These are phyloP conservation scores for Electrona antarctica DNA, from an alignment of 2,113 vertebrate species.

Conservation along the genomic window DNA sequence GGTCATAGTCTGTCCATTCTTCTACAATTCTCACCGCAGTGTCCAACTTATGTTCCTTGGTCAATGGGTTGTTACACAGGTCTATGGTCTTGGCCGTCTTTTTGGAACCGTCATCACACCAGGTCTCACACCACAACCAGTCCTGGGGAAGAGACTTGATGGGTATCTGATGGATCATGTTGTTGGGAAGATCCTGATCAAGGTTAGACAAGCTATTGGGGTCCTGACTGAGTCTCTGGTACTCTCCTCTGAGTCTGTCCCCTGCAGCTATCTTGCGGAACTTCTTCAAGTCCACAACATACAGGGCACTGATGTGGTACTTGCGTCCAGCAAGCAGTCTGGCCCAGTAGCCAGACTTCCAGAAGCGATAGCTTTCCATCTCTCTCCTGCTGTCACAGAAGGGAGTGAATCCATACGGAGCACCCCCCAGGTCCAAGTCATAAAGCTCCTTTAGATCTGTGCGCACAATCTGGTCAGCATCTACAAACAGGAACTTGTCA, in stretches of 20 bases:
- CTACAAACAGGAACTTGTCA: slow-evolving; percentile 96
- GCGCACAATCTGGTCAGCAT: slow-evolving; percentile 98
- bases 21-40: slow-evolving; percentile 94
- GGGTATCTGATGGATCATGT: slow-evolving; percentile 99
- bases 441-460: slow-evolving; percentile 94
- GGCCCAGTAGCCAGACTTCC: slow-evolving; percentile 98
- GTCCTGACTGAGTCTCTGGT: slow-evolving; percentile 97
- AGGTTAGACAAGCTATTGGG: slow-evolving; percentile 98
- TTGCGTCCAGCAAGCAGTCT: slow-evolving; percentile 94
- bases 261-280: slow-evolving; percentile 98
- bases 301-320: slow-evolving; percentile 98
- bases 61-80: slow-evolving; percentile 98
- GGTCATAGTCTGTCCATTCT: slow-evolving; percentile 95
- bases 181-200: slow-evolving; percentile 99
- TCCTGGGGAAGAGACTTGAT: slow-evolving; percentile 98
- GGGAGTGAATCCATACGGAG: slow-evolving; percentile 95
- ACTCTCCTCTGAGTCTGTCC: slow-evolving; percentile 94
- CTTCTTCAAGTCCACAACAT: slow-evolving; percentile 97
- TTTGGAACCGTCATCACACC: slow-evolving; percentile 94
- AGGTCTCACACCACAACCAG: slow-evolving; percentile 99
- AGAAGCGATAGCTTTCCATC: slow-evolving; percentile 98
- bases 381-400: slow-evolving; percentile 96
- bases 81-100: slow-evolving; percentile 96
- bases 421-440: slow-evolving; percentile 93
- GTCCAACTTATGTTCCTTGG: slow-evolving; percentile 97